Conservation (phyloP, 2,797 vertebrate genomes). For the Xenops minutus region DNA sequence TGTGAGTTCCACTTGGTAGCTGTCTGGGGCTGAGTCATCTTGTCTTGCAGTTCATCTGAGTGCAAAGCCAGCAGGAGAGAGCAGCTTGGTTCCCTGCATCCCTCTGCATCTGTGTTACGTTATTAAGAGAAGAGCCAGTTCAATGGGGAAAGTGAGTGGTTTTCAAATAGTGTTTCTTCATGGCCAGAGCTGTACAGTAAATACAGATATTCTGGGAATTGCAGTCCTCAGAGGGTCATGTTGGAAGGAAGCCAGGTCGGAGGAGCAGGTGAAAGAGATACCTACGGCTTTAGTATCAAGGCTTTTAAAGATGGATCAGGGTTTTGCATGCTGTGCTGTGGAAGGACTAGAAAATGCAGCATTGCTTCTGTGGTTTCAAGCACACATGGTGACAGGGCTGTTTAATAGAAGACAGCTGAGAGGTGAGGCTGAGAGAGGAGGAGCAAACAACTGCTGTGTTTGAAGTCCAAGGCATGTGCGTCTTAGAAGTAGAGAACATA, state of each 20-base stretch:
- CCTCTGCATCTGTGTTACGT: rapidly evolving
- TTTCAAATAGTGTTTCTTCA: neutral
- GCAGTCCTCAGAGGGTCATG: neutral
- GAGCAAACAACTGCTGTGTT: neutral
- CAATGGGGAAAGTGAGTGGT: neutral
- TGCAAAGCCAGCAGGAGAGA: neutral
- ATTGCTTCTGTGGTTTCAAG: neutral
- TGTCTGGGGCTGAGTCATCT: constrained; percentile 42
- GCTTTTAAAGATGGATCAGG: neutral
- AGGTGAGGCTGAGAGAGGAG: neutral
- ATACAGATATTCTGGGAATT: neutral
- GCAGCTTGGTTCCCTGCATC: neutral
- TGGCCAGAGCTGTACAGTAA: neutral
- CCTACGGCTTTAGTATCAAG: neutral
- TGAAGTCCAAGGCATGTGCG: neutral
- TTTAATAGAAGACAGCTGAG: neutral
- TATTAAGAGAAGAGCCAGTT: neutral
- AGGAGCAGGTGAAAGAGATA: neutral
- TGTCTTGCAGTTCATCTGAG: constrained; percentile 17
- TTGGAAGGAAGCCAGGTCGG: neutral
- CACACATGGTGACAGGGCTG: neutral
- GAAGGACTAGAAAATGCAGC: neutral
- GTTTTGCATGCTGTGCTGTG: neutral
- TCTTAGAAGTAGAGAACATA: neutral
- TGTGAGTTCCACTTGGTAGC: constrained; percentile 8